These are phyloP conservation scores for Oopsacas minuta DNA, from an alignment of 37 sponge, comb jelly and placozoan genomes.

Conservation along the genomic window DNA sequence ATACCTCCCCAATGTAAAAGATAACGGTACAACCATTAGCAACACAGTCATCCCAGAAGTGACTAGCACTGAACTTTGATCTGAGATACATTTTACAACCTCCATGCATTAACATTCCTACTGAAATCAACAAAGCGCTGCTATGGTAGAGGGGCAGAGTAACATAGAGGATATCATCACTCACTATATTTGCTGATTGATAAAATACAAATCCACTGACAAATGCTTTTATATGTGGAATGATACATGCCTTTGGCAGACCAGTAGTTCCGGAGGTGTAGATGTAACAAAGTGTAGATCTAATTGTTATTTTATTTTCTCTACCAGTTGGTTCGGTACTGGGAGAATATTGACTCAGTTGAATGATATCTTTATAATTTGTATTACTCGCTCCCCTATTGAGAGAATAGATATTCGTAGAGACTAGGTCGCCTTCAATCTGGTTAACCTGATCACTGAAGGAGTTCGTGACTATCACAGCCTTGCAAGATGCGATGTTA, in stretches of 20 bases:
- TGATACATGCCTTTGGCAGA: constrained; percentile 48
- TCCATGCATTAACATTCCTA: constrained; percentile 31
- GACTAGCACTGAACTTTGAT: constrained; percentile 59
- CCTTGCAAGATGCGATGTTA: constrained; percentile 17
- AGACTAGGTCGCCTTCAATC: background rate
- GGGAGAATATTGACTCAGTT: background rate
- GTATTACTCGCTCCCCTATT: background rate
- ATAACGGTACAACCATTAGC: constrained; percentile 57
- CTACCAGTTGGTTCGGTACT: background rate
- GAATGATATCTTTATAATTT: background rate
- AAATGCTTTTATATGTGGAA: constrained; percentile 22
- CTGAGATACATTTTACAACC: constrained; percentile 47
- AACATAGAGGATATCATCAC: constrained; percentile 49
- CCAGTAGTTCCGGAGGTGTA: constrained; percentile 86
- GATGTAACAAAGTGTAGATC: constrained; percentile 41
- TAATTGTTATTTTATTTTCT: background rate
- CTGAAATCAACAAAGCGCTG: constrained; percentile 34
- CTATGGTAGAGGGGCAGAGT: constrained; percentile 70
- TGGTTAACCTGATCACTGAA: background rate
- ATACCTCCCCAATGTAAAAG: constrained; percentile 71
- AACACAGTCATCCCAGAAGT: constrained; percentile 64
- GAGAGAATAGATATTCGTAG: background rate
- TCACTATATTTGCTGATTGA: background rate
- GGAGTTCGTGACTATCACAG: background rate
- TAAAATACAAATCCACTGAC: background rate